Conservation (phyloP, 1,140 invertebrate species). For the Uloborus diversus region DNA sequence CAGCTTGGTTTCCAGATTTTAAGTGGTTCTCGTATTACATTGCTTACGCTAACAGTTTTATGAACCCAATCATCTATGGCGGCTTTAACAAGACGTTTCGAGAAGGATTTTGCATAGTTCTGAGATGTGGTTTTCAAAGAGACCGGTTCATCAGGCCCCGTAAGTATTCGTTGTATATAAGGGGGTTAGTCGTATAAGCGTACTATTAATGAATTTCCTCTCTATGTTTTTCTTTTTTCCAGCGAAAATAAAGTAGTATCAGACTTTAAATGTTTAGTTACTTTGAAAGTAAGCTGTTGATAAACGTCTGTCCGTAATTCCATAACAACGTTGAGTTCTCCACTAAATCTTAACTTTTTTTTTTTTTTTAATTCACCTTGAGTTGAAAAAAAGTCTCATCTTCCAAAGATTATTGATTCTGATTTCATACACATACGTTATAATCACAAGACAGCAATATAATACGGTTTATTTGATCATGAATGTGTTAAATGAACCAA, state of each 20-base stretch:
- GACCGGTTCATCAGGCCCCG: constrained; percentile 28
- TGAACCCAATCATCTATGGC: constrained; percentile 69
- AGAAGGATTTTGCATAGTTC: constrained; percentile 55
- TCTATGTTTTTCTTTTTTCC: not conserved
- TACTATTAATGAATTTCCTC: not conserved
- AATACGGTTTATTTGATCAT: no score
- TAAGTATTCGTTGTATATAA: constrained; percentile 13
- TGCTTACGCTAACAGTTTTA: constrained; percentile 67
- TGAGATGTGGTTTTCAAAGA: constrained; percentile 29
- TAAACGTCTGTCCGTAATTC: not conserved
- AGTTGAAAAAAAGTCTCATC: no score
- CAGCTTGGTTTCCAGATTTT: constrained; percentile 65
- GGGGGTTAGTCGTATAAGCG: not conserved
- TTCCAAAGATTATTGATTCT: no score
- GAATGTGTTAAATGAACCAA: no score
- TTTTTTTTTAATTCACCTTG: no score
- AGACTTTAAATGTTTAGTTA: no score
- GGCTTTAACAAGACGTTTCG: constrained; percentile 66
- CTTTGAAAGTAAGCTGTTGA: not conserved
- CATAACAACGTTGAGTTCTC: not conserved
- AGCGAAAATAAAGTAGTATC: no score
- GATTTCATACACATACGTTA: no score
- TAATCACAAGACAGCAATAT: no score
- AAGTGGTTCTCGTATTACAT: constrained; percentile 66
- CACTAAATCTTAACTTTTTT: not conserved